Evolutionary conservation across 2,797 vertebrate genomes (phyloP).

Genomic region (Peromyscus nudipes): DNA sequence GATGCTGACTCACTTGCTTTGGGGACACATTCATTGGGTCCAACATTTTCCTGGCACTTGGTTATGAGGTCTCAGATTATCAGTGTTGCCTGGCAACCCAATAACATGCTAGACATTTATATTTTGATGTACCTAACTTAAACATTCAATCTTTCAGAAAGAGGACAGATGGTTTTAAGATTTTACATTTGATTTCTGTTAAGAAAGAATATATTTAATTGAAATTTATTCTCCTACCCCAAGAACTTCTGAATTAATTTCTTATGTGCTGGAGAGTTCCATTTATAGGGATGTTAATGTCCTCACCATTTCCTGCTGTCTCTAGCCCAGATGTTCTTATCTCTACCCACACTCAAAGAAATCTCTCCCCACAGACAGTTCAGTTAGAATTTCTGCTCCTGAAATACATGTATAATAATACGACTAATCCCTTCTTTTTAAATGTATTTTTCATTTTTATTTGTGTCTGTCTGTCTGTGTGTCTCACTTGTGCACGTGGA

Average conservation of each 20-base stretch:
- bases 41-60: conserved; percentile 6
- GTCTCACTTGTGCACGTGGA: too few relatives aligned
- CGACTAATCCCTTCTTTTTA: not conserved
- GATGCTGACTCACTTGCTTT: conserved; percentile 71
- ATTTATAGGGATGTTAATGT: conserved; percentile 56
- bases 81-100: conserved; percentile 71
- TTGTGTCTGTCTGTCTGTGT: not conserved
- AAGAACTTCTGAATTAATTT: conserved; percentile 50
- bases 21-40: not conserved
- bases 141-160: conserved; percentile 71
- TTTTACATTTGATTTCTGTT: conserved; percentile 67
- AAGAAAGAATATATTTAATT: conserved; percentile 46
- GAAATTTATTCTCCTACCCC: conserved; percentile 54
- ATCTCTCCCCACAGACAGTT: not conserved
- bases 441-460: not conserved
- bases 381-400: not conserved
- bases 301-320: conserved; percentile 34
- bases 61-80: conserved; percentile 66
- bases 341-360: conserved; percentile 33
- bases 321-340: conserved; percentile 64
- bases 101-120: not conserved
- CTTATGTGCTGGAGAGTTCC: conserved; percentile 45
- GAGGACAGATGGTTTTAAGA: conserved; percentile 74
- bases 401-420: not conserved
- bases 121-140: conserved; percentile 71